Evolutionary conservation across 2,797 vertebrate genomes (phyloP), one percentile per base, ranked within the genome.

Genomic region (Lates japonicus): DNA sequence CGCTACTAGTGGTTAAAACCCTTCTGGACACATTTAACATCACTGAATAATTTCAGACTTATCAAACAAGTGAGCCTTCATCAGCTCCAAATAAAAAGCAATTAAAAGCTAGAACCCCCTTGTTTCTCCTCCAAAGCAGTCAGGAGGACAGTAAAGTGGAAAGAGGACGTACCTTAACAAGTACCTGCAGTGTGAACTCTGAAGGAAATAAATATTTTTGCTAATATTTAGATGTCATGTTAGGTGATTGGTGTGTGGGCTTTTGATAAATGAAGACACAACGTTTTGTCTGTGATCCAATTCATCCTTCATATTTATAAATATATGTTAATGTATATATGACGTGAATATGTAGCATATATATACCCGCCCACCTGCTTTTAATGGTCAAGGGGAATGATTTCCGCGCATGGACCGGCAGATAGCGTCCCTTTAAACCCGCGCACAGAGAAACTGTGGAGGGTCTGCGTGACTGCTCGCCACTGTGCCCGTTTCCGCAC

Each of bases 361-460:
- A 39, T 39, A 19, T 5, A 4, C 22, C 44, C 64, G 17, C 25
- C 69, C 73, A 35, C 41, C 8, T 25, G 20, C 51, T 54, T 49
- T 66, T 14, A 17, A 44, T 46, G 52, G 60, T 71, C 60, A 67
- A 8, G 3, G 5, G 51, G 37, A n/a, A 10, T 7, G 13, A 44
- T 64, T 75, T 81, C 72, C 44, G 37, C 17, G n/a, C 44, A 17
- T 37, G 64, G 14, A 16, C 49, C 52, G 41, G 29, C 42, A 31
- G 25, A 7, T 37, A 29, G 54, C 44, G 80, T 74, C 84, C 72
- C 76, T 84, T 84, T 81, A 87, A 88, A 80, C 55, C 20, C 20
- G 48, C 69, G 54, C 70, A 19, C 78, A 13, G 51, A 3, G 55
- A 42, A 16, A 7, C 74, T 5, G 85, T 49, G 41, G 60, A n/a